Evolutionary conservation across 2,113 vertebrate genomes (phyloP), one percentile per base, ranked within the genome.

Genomic region (Entelurus aequoreus): DNA sequence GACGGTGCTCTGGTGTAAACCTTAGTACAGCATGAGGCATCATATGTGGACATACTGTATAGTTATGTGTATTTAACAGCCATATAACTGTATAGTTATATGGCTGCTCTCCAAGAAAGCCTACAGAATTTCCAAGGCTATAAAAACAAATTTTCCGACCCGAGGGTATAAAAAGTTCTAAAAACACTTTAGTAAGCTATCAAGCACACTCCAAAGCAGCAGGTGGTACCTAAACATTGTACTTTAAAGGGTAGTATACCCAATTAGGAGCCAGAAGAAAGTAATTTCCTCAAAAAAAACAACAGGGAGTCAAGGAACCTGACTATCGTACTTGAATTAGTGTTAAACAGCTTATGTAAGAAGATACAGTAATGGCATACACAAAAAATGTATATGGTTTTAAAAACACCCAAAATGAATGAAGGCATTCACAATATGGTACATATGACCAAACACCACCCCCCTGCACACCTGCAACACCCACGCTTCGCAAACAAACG

Each of bases 1-100:
- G 82, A 63, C 81, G 8, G 42, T 16, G 66, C 68, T 77, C 75
- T 68, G 49, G 64, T 65, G 55, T 57, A 64, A 71, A 77, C 65
- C 63, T 54, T 60, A 56, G 46, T 65, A 66, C 55, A 59, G 63
- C 44, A 1, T 14, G 40, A 21, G 44, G 51, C 48, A 65, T 52
- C 53, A 69, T 58, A 68, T 69, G 10, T 15, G 52, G 28, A 37
- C 51, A 52, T 52, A 52, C 16, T 28, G 28, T 28, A 28, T 28
- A 28, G 28, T 28, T 19, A 19, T 19, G 19, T 19, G 19, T 19
- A 19, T 19, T 1, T 19, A 19, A 19, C 19, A 19, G 19, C 19
- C 19, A 19, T 19, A 19, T 19, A 19, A 19, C 19, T 19, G 19
- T 19, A 19, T 19, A 1, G 19, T 19, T 19, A 19, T 2, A 19